phyloP scores from a whole-genome alignment of 1,140 invertebrate species.

The Helicoverpa zea region DNA sequence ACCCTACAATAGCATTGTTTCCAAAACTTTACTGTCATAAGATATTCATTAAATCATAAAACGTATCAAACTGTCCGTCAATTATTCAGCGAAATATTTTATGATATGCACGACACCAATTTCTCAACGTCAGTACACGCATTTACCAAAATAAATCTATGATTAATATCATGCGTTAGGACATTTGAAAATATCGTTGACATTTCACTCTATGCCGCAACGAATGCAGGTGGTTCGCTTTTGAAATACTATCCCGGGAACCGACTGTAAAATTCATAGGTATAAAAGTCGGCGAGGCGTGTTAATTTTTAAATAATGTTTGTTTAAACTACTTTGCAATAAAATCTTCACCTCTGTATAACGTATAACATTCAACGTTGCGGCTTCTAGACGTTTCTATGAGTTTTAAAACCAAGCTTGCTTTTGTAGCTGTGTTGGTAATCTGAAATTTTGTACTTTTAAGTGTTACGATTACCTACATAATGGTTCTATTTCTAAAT shows the following conservation, averaged over 20 bases:
- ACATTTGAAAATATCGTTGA: constrained; percentile 62
- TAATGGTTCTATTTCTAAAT: neutral
- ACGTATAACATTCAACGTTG: neutral
- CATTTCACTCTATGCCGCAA: constrained; percentile 57
- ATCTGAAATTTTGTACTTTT: too few species aligned
- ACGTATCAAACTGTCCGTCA: neutral
- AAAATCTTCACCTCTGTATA: constrained; percentile 18
- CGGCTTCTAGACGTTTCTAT: neutral
- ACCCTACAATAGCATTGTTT: too few species aligned
- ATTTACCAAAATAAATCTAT: constrained; percentile 63
- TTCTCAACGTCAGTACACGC: constrained; percentile 55
- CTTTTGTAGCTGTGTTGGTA: too few species aligned
- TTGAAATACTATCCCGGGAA: constrained; percentile 7
- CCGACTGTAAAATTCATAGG: neutral
- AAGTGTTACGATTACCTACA: too few species aligned
- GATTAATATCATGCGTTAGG: constrained; percentile 62
- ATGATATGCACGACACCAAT: constrained; percentile 19
- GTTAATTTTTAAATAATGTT: constrained; percentile 26
- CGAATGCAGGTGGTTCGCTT: constrained; percentile 38
- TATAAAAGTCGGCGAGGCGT: constrained; percentile 8
- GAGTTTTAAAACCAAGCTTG: neutral
- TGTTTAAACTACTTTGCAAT: constrained; percentile 21
- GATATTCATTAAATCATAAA: neutral
- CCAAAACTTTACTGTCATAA: neutral
- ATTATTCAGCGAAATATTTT: neutral